Evolutionary conservation across 92 coral and sea anemone species (phyloP), one percentile per base, ranked within the genome.

Genomic region (Nematostella vectensis): DNA sequence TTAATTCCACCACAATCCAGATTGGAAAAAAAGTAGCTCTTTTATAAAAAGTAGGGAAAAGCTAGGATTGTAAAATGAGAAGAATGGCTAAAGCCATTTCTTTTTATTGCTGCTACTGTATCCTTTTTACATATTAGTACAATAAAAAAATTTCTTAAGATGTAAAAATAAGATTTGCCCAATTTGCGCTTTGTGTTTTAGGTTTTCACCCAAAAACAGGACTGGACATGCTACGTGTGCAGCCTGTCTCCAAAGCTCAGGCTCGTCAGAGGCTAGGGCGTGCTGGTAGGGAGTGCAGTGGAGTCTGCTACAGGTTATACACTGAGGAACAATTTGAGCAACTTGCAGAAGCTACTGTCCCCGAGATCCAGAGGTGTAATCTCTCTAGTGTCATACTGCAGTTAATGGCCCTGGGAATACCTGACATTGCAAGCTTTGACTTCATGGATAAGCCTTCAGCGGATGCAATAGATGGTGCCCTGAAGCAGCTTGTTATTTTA

Each of bases 191-290:
- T n/a, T n/a, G n/a, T n/a, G n/a, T n/a, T n/a, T n/a, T n/a, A 93
- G 99, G 86, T 25, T 93, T 87, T 58, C 93, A 93, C 62, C 96
- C 99, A 10, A 77, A 79, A 59, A 93, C 99, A 27, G 99, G 99
- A 6, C 82, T 93, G 10, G 99, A 93, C 61, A 74, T 87, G 81
- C 60, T 93, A 27, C 62, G 59, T 54, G 96, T 93, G 11, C 96
- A 82, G 30, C 99, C 99, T 12, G 85, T 93, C 10, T 86, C 99
- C 17, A 93, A 87, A 63, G 96, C 99, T n/a, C 99, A 93, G 50
- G 99, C 99, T 1, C 70, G 99, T 4, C 99, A 93, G 63, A 69
- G 99, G 11, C 77, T 72, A 15, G 99, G 99, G 29, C 68, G 99
- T 6, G 99, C 99, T 21, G 99, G 99, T 3, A 89, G 99, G 16